phyloP scores from a whole-genome alignment of 2,113 vertebrate genomes.

The Tinamus guttatus region DNA sequence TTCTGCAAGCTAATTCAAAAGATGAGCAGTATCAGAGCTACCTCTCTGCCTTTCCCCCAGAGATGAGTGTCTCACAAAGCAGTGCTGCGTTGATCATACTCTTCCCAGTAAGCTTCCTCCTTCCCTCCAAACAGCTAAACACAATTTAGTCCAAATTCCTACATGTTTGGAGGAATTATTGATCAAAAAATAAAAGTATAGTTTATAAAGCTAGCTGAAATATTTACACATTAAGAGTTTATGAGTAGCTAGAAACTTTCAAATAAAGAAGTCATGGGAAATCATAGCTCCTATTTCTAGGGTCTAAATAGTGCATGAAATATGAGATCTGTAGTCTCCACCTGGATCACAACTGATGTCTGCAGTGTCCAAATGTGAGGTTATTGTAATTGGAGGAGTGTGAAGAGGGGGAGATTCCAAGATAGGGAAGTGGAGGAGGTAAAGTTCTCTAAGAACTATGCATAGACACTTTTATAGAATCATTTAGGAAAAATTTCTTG shows the following conservation, averaged over 20 bases:
- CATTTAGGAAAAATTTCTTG: too few species aligned
- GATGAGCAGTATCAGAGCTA: neutral
- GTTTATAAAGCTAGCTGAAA: neutral
- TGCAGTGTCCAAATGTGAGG: neutral
- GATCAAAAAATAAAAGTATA: neutral
- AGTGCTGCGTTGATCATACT: neutral
- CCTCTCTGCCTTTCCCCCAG: neutral
- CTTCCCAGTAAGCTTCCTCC: neutral
- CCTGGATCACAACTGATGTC: neutral
- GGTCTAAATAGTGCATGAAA: neutral
- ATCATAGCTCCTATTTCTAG: neutral
- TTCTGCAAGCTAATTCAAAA: neutral
- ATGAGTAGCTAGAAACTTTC: neutral
- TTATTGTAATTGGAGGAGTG: neutral
- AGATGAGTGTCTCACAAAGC: neutral
- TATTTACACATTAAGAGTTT: neutral
- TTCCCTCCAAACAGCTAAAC: rapidly evolving
- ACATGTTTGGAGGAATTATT: neutral
- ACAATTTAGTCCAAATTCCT: neutral
- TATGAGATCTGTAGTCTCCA: neutral
- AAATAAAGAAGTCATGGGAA: neutral
- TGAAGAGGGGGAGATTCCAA: neutral
- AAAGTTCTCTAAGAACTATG: neutral
- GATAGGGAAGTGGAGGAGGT: neutral
- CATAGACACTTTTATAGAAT: neutral